Evolutionary conservation across 92 coral and sea anemone genomes (phyloP).

Genomic region (Heteractis magnifica): DNA sequence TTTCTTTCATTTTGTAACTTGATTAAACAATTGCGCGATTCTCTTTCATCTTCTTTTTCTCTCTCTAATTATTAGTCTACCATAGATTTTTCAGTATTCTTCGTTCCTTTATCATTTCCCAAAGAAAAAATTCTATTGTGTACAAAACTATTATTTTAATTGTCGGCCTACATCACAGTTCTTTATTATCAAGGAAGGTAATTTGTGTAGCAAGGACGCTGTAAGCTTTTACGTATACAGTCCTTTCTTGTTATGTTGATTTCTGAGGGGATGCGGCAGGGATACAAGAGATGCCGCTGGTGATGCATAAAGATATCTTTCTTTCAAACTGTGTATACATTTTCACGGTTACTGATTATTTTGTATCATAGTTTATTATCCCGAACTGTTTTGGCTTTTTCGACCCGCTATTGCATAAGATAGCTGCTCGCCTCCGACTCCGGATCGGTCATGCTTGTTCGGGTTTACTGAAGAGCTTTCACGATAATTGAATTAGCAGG

Average conservation of each 20-base stretch:
- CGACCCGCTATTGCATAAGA: background rate
- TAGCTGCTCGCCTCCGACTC: background rate
- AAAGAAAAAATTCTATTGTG: background rate
- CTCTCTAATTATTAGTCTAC: background rate
- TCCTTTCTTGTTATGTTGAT: conserved; percentile 2
- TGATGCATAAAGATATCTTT: background rate
- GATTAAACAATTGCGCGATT: background rate
- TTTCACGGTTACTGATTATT: background rate
- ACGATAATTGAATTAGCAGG: background rate
- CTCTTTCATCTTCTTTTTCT: background rate
- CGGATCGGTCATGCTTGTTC: too few relatives aligned
- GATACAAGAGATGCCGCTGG: conserved; percentile 6
- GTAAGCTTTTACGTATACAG: background rate
- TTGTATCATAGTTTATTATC: background rate
- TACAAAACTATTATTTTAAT: background rate
- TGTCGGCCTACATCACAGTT: background rate
- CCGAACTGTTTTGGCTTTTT: background rate
- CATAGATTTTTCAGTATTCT: background rate
- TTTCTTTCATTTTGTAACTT: background rate
- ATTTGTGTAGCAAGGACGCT: background rate
- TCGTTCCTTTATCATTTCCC: background rate
- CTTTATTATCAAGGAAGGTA: background rate
- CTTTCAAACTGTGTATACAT: background rate
- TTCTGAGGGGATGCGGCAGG: background rate
- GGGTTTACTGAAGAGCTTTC: background rate